Evolutionary conservation across 2,113 vertebrate genomes (phyloP).

Genomic region (Callospermophilus lateralis): DNA sequence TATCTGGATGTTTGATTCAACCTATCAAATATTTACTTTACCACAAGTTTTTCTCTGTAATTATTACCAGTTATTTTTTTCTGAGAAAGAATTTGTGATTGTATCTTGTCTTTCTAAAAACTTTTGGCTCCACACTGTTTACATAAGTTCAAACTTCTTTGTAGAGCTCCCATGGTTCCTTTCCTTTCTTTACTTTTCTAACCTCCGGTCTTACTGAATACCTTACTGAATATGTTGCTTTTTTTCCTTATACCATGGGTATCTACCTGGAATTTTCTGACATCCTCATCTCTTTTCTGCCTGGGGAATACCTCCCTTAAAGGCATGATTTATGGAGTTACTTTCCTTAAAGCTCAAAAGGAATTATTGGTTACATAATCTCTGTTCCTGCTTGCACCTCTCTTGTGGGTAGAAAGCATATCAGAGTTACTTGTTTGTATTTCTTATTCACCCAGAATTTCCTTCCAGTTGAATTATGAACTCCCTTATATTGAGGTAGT

Average conservation of each 20-base stretch:
- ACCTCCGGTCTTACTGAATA: not conserved
- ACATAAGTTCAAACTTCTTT: not conserved
- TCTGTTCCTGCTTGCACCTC: not conserved
- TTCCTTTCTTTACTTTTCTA: constrained; percentile 23
- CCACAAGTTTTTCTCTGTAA: no score
- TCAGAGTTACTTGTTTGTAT: constrained; percentile 28
- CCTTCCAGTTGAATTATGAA: not conserved
- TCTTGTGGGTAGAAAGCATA: not conserved
- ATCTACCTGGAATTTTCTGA: constrained; percentile 19
- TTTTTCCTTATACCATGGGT: not conserved
- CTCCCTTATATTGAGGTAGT: not conserved
- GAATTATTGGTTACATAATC: not conserved
- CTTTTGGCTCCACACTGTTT: not conserved
- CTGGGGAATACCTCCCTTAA: not conserved
- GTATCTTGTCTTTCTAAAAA: constrained; percentile 10
- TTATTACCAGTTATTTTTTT: constrained; percentile 1
- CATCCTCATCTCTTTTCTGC: not conserved
- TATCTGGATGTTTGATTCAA: no score
- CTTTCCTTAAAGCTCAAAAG: constrained; percentile 13
- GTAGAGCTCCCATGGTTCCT: not conserved
- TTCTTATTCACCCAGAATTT: not conserved
- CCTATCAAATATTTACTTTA: no score
- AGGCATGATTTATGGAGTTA: not conserved
- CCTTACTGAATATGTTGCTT: not conserved
- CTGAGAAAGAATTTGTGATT: constrained; percentile 17